A percentile compares a stretch with the other conserved stretches of the same genome.
Evolutionary conservation across 2,113 vertebrate genomes (phyloP).

Genomic region (Myotis lucifugus): DNA sequence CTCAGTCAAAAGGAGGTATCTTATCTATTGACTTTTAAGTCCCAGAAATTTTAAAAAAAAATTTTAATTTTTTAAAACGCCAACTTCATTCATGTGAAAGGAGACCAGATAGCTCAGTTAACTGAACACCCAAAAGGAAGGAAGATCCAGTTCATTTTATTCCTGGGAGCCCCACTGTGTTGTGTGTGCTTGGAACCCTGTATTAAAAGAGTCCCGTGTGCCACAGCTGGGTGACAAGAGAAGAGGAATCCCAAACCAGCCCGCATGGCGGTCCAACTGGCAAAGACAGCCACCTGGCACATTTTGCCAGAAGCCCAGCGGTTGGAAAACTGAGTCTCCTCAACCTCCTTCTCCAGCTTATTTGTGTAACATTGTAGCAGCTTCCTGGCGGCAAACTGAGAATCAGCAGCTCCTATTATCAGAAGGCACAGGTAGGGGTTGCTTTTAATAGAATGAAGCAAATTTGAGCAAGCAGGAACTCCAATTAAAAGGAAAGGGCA

Average conservation of each 20-base stretch:
- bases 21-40: slow-evolving; percentile 65
- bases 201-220: slow-evolving; percentile 22
- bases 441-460: slow-evolving; percentile 74
- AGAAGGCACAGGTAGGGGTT: slow-evolving; percentile 63
- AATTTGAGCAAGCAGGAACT: slow-evolving; percentile 74
- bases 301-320: slow-evolving; percentile 55
- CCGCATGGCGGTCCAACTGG: slow-evolving; percentile 61
- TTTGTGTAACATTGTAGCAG: slow-evolving; percentile 52
- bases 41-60: not conserved
- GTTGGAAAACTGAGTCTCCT: slow-evolving; percentile 72
- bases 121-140: slow-evolving; percentile 66
- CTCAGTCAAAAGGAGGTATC: slow-evolving; percentile 64
- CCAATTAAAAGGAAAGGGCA: slow-evolving; percentile 77
- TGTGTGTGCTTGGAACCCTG: slow-evolving; percentile 31
- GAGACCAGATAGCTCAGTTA: slow-evolving; percentile 43
- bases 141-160: slow-evolving; percentile 52
- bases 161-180: slow-evolving; percentile 48
- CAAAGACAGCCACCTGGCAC: slow-evolving; percentile 27
- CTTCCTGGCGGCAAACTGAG: slow-evolving; percentile 76
- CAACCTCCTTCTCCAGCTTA: slow-evolving; percentile 67
- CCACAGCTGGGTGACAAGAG: slow-evolving; percentile 65
- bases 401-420: slow-evolving; percentile 64
- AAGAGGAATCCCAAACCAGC: slow-evolving; percentile 50
- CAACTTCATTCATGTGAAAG: slow-evolving; percentile 62
- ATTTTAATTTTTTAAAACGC: not conserved